A percentile compares a stretch with the other conserved stretches of the same genome.
Evolutionary conservation across 1,140 invertebrate genomes (phyloP).

Genomic region (Phthorimaea operculella): DNA sequence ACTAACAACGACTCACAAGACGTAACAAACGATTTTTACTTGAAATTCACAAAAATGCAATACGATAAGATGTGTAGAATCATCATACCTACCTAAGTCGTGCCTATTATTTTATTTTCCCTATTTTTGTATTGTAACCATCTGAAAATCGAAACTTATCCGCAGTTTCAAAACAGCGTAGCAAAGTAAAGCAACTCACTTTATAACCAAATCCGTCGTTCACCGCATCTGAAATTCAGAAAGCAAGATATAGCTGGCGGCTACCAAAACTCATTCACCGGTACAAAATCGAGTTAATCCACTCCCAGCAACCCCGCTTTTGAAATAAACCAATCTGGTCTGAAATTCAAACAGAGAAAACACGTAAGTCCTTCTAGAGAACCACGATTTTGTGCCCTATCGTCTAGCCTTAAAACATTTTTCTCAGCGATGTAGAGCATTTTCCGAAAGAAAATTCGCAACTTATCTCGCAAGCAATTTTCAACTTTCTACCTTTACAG

Average conservation of each 20-base stretch:
- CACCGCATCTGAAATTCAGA: slow-evolving; percentile 2
- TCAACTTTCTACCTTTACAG: neutral
- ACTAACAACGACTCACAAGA: too few relatives aligned
- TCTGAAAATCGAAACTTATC: too few relatives aligned
- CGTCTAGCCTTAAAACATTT: neutral
- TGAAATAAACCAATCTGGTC: slow-evolving; percentile 42
- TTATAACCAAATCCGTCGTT: neutral
- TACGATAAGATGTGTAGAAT: too few relatives aligned
- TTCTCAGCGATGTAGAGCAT: neutral
- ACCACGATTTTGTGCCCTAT: neutral
- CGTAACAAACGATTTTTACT: too few relatives aligned
- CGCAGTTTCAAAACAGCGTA: neutral
- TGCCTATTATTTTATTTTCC: too few relatives aligned
- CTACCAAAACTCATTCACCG: slow-evolving; percentile 67
- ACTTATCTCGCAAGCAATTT: neutral
- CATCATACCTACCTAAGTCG: too few relatives aligned
- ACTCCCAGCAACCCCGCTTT: slow-evolving; percentile 46
- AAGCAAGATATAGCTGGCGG: slow-evolving; percentile 50
- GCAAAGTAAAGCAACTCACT: neutral
- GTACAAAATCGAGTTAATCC: slow-evolving; percentile 60
- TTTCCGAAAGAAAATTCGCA: neutral
- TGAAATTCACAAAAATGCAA: too few relatives aligned
- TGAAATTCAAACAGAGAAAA: too few relatives aligned
- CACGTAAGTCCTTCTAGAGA: too few relatives aligned
- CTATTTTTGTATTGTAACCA: too few relatives aligned